A percentile compares a stretch with the other conserved stretches of the same genome.
phyloP scores from a whole-genome alignment of 2,113 vertebrate species.

The Lonchura striata region DNA sequence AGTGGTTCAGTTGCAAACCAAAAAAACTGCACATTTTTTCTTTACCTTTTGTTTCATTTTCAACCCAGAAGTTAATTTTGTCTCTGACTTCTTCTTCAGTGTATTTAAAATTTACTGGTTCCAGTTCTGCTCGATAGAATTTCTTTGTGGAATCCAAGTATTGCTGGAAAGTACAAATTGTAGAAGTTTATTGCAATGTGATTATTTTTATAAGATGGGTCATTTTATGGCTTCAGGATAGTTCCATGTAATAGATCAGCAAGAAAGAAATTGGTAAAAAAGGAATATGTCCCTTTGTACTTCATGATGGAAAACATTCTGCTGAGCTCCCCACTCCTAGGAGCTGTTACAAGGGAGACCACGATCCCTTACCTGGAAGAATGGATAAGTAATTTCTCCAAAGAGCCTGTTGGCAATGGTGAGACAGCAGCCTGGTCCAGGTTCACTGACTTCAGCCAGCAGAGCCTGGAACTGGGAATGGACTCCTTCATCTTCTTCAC shows the following conservation, averaged over 20 bases:
- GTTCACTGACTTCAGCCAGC: slow-evolving; percentile 47
- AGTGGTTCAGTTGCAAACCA: background rate
- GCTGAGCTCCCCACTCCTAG: background rate
- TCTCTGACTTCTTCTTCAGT: slow-evolving; percentile 67
- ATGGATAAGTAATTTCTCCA: slow-evolving; percentile 21
- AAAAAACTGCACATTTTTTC: background rate
- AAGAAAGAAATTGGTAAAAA: background rate
- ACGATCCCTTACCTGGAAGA: slow-evolving; percentile 11
- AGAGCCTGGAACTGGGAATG: slow-evolving; percentile 62
- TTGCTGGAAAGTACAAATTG: slow-evolving; percentile 52
- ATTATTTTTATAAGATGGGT: background rate
- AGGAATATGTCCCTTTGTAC: background rate
- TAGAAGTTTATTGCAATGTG: background rate
- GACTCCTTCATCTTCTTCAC: slow-evolving; percentile 42
- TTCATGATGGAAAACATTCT: background rate
- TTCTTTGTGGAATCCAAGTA: slow-evolving; percentile 72
- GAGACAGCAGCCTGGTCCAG: slow-evolving; percentile 42
- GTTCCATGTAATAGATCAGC: background rate
- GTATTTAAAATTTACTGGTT: slow-evolving; percentile 66
- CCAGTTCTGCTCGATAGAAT: slow-evolving; percentile 63
- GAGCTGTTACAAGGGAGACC: background rate
- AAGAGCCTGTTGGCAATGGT: slow-evolving; percentile 70
- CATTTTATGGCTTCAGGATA: background rate
- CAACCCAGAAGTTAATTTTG: slow-evolving; percentile 74
- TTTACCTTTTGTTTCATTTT: slow-evolving; percentile 72